Base-by-base conservation (phyloP, 2,888 invertebrate genomes). In the Polydrusus tereticollis region DNA sequence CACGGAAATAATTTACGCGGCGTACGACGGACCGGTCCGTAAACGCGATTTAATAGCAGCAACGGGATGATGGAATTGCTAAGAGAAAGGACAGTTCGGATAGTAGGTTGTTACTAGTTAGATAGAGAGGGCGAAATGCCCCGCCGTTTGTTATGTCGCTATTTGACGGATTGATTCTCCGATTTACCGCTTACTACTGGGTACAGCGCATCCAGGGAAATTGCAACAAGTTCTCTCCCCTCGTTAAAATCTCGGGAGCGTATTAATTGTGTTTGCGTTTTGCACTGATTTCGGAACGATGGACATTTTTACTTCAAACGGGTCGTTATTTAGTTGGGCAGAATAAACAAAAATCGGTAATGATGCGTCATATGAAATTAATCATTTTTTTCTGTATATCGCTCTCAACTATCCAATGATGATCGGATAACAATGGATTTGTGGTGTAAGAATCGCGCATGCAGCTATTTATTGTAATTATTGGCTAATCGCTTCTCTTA, bases 141-240 rank as follows among this genome's bases (percentile, higher is more conserved):
- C 78, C 77, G 77, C 72, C 76, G 69, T 75, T 75, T 75, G 75
- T 75, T 77, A 76, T 75, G 73, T 75, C 75, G 75, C 75, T 72
- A 75, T 78, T 79, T 79, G 78, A 79, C 78, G 78, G 79, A 80
- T 78, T 79, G 80, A 80, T 80, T 76, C 75, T 73, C 73, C 75
- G 75, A 75, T 75, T 75, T 75, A 75, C 75, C 73, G 75, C 73
- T 74, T 65, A 64, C 67, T 74, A 64, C 70, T 55, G 67, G 63
- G 70, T 66, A 66, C 70, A 64, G 70, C 70, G 70, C 70, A 70
- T 71, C 73, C 73, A 73, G 73, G 73, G 69, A 70, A 70, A 73
- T 73, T 73, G 73, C 73, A 73, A 73, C 73, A 73, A 73, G 73
- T 73, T 66, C 63, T 66, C 63, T 47, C 67, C 66, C 66, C 62